phyloP scores from a whole-genome alignment of 2,888 invertebrate species.

The Argyresthia goedartella region DNA sequence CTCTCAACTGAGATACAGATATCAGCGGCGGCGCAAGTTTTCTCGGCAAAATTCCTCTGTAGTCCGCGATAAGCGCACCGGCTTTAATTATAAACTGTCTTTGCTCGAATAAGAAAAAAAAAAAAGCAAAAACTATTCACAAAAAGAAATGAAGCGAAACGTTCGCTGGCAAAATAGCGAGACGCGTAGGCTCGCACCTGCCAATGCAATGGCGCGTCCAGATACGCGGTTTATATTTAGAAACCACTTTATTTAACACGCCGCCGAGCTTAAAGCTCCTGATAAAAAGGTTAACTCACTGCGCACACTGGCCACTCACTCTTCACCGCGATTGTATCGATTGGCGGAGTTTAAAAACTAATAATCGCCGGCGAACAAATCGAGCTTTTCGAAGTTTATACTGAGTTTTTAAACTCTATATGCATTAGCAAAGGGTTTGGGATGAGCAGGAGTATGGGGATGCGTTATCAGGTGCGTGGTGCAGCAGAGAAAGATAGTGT shows the following conservation, averaged over 20 bases:
- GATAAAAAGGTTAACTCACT: constrained; percentile 60
- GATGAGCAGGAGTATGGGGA: constrained; percentile 32
- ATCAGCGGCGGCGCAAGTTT: constrained; percentile 25
- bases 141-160: constrained; percentile 37
- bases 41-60: constrained; percentile 37
- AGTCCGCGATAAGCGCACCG: constrained; percentile 40
- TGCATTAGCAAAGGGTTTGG: neutral
- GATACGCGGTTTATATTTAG: constrained; percentile 68
- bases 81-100: constrained; percentile 63
- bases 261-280: constrained; percentile 55
- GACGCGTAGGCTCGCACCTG: constrained; percentile 59
- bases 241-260: constrained; percentile 67
- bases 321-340: constrained; percentile 62
- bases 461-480: constrained; percentile 53
- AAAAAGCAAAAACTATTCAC: constrained; percentile 21
- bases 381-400: neutral
- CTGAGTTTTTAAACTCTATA: neutral
- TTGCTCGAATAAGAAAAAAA: constrained; percentile 39
- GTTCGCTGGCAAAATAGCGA: constrained; percentile 17
- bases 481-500: constrained; percentile 40
- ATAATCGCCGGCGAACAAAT: constrained; percentile 1
- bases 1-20: constrained; percentile 26
- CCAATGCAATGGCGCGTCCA: constrained; percentile 65
- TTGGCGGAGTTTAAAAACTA: constrained; percentile 17
- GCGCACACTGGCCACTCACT: constrained; percentile 57